Percentiles rank a stretch among this genome's conserved stretches.
These are phyloP conservation scores for Poecilus cupreus DNA, from an alignment of 2,888 invertebrate genomes.

Conservation along the genomic window DNA sequence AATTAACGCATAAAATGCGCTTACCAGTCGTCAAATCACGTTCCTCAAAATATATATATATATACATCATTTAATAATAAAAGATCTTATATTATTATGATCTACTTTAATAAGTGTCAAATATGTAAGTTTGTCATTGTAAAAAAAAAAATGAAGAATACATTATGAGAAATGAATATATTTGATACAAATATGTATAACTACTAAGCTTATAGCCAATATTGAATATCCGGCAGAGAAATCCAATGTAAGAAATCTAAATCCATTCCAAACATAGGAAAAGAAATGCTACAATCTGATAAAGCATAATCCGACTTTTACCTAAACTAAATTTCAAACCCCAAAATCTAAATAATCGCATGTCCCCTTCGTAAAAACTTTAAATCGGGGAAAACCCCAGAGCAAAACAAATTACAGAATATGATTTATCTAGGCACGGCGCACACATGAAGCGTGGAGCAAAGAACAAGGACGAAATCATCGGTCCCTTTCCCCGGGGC, in stretches of 20 bases:
- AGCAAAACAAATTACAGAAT: slow-evolving; percentile 52
- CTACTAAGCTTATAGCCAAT: neutral
- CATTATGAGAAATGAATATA: too few species aligned
- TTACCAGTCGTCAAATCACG: too few species aligned
- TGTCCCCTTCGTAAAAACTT: slow-evolving; percentile 49
- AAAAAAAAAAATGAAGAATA: too few species aligned
- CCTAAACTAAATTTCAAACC: neutral
- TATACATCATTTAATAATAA: too few species aligned
- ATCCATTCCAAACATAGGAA: neutral
- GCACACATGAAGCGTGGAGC: slow-evolving; percentile 21
- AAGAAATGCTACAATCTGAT: neutral
- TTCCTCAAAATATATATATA: too few species aligned
- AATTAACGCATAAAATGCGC: too few species aligned
- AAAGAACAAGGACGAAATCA: neutral
- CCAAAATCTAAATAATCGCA: slow-evolving; percentile 37
- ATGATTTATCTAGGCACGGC: slow-evolving; percentile 35
- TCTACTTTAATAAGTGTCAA: too few species aligned
- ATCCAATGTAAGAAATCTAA: neutral
- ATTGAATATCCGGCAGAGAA: neutral
- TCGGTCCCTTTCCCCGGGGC: slow-evolving; percentile 7
- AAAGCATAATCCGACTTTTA: neutral
- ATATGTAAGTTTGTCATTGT: too few species aligned
- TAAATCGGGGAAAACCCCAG: slow-evolving; percentile 38
- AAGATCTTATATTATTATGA: too few species aligned
- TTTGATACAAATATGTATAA: too few species aligned